These are phyloP conservation scores for Sarcophaga variegata DNA, from an alignment of 2,888 invertebrate genomes.

Conservation along the genomic window DNA sequence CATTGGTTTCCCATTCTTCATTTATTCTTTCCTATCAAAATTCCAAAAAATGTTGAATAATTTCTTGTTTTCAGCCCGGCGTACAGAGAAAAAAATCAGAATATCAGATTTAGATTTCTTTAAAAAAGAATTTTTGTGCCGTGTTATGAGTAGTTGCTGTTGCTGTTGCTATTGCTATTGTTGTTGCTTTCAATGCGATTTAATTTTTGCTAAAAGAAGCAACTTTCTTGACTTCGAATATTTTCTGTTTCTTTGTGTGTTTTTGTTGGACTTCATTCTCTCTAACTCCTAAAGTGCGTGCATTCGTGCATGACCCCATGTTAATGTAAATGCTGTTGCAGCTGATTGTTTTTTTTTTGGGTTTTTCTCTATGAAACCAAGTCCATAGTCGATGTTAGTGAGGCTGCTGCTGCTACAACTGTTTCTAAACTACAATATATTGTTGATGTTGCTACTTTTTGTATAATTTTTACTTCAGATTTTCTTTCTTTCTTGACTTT, in stretches of 20 bases:
- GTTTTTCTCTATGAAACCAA: too few relatives aligned
- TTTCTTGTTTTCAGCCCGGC: too few relatives aligned
- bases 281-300: conserved; percentile 44
- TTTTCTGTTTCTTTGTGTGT: background rate
- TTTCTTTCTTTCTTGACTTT: background rate
- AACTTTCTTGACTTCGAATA: conserved; percentile 36
- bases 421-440: background rate
- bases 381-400: background rate
- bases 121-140: too few relatives aligned
- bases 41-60: too few relatives aligned
- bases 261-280: background rate
- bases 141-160: conserved; percentile 29
- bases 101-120: background rate
- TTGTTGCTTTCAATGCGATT: background rate
- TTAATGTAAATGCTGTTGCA: conserved; percentile 39
- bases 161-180: background rate
- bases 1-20: too few relatives aligned
- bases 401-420: background rate
- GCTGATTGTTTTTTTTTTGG: background rate
- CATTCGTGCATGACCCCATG: conserved; percentile 69
- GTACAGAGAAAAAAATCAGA: background rate
- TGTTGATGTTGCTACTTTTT: conserved; percentile 35
- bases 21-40: too few relatives aligned
- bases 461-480: conserved; percentile 42
- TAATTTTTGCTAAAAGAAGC: conserved; percentile 54